These are phyloP conservation scores for Oryzias melastigma DNA, from an alignment of 2,113 vertebrate genomes.

Conservation along the genomic window DNA sequence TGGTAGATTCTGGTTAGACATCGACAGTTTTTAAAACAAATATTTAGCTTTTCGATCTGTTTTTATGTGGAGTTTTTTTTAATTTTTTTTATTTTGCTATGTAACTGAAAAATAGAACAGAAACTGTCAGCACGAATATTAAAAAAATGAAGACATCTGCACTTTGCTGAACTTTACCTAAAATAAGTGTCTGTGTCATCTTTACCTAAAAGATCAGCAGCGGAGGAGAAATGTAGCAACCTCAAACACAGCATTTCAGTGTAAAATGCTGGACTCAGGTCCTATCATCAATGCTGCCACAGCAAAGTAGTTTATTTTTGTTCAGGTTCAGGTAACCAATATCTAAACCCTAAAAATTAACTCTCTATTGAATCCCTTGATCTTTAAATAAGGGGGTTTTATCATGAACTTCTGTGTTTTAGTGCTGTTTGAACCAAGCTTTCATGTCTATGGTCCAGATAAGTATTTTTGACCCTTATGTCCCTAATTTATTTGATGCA, in stretches of 20 bases:
- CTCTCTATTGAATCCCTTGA: too few relatives aligned
- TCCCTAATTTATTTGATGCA: not conserved
- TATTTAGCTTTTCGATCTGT: not conserved
- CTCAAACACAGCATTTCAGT: too few relatives aligned
- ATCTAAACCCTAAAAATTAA: too few relatives aligned
- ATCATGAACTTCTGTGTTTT: too few relatives aligned
- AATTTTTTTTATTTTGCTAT: not conserved
- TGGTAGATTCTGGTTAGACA: conserved; percentile 8
- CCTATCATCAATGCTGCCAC: too few relatives aligned
- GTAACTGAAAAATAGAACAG: not conserved
- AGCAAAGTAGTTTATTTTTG: too few relatives aligned
- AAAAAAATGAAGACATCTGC: not conserved
- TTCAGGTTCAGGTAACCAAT: too few relatives aligned
- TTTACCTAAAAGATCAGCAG: not conserved
- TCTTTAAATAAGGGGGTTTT: too few relatives aligned
- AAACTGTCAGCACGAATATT: not conserved
- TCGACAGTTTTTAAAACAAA: not conserved
- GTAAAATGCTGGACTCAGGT: too few relatives aligned
- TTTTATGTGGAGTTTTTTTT: not conserved
- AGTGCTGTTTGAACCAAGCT: not conserved
- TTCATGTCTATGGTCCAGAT: not conserved
- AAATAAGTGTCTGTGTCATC: not conserved
- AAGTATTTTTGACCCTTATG: not conserved
- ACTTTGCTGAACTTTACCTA: not conserved
- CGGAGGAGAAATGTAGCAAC: not conserved